Conservation (phyloP, 2,888 invertebrate species). For the Itoplectis maculator region DNA sequence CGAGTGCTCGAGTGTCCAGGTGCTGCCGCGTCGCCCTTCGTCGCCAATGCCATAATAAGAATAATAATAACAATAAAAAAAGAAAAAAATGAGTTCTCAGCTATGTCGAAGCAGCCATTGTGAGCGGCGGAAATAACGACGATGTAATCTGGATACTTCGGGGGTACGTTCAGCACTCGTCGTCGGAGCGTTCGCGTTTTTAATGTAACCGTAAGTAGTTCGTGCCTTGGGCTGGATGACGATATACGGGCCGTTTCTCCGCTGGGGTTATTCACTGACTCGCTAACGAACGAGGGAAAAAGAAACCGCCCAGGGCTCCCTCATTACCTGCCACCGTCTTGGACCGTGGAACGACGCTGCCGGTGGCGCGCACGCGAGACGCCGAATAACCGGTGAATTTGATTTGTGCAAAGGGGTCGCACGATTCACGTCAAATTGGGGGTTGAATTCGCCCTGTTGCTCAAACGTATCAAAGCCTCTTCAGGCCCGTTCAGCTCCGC, state of each 20-base stretch:
- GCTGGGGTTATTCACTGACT: constrained; percentile 9
- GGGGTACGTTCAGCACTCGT: constrained; percentile 49
- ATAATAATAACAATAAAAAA: constrained; percentile 44
- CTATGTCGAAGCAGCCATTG: neutral
- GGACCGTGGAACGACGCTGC: constrained; percentile 33
- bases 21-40: constrained; percentile 69
- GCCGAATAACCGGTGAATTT: constrained; percentile 43
- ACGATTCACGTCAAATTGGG: constrained; percentile 24
- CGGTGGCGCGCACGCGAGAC: constrained; percentile 25
- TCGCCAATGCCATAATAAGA: constrained; percentile 41
- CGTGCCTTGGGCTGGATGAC: neutral
- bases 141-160: constrained; percentile 41
- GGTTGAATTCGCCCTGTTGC: constrained; percentile 28
- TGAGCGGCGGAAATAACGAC: constrained; percentile 33
- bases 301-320: constrained; percentile 41
- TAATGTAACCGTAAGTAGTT: constrained; percentile 9
- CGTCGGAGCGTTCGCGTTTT: constrained; percentile 3
- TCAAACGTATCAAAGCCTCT: constrained; percentile 18
- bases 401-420: constrained; percentile 31
- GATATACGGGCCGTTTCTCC: constrained; percentile 47
- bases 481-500: constrained; percentile 7
- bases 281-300: constrained; percentile 35
- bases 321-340: constrained; percentile 51
- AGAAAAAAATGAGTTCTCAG: constrained; percentile 40
- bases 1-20: constrained; percentile 80